Evolutionary conservation across 2,113 vertebrate genomes (phyloP).

Genomic region (Seriola quinqueradiata): DNA sequence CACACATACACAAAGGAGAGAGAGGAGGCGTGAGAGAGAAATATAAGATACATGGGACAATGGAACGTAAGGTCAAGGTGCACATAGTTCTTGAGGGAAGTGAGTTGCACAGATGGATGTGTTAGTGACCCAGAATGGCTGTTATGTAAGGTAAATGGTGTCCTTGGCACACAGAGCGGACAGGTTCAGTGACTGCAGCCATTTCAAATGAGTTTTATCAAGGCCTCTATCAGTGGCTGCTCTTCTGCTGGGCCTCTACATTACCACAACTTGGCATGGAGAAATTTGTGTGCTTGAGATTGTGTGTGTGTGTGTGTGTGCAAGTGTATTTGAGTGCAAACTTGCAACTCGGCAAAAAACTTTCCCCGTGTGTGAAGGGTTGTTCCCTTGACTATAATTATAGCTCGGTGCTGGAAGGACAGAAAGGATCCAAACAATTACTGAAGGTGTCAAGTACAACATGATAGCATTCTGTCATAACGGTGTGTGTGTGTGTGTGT

Average conservation of each 20-base stretch:
- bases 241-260: constrained; percentile 36
- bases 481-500: constrained; percentile 21
- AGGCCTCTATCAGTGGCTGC: constrained; percentile 55
- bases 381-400: constrained; percentile 43
- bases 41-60: constrained; percentile 14
- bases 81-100: constrained; percentile 44
- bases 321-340: constrained; percentile 31
- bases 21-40: constrained; percentile 14
- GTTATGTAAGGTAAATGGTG: constrained; percentile 64
- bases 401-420: constrained; percentile 34
- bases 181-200: constrained; percentile 59
- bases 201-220: constrained; percentile 67
- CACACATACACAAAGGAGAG: background rate
- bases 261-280: constrained; percentile 24
- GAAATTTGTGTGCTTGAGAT: constrained; percentile 23
- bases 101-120: constrained; percentile 50
- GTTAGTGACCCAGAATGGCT: constrained; percentile 62
- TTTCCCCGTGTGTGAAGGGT: constrained; percentile 2
- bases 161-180: constrained; percentile 63
- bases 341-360: constrained; percentile 37
- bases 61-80: constrained; percentile 49
- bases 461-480: constrained; percentile 22
- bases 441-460: constrained; percentile 26
- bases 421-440: constrained; percentile 23
- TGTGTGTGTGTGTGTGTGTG: constrained; percentile 6